Evolutionary conservation across 1,140 invertebrate species (phyloP), one percentile per base, ranked within the genome.

Genomic region (Drosophila ironensis): DNA sequence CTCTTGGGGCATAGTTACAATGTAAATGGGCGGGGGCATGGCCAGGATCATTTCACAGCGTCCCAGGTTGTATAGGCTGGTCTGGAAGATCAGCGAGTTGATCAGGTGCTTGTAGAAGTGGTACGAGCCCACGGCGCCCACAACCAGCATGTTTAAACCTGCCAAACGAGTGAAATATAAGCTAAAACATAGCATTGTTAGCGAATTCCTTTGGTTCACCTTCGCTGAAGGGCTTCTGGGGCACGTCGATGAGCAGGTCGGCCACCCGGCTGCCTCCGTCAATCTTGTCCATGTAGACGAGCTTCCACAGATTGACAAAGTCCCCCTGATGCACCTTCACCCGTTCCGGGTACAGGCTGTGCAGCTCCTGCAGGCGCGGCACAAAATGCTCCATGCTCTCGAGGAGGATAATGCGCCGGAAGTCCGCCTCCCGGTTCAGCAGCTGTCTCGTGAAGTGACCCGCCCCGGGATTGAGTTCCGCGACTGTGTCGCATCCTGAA

Each of bases 201-300:
- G 2, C 3, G 9, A 5, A 5, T 7, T 1, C n/a, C 8, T 8
- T 3, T 0, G 7, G 12, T 12, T 12, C 24, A 84, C 88, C 88
- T 24, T 89, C 86, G 9, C 22, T 50, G 16, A 33, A 86, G 3
- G 7, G 27, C 0, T 27, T 50, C 8, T 88, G 88, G 16, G 88
- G 87, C 24, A 92, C 78, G 50, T 91, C 88, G 14, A 88, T 75
- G 1, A 93, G 73, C 25, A 93, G 66, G 6, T 91, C 89, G 24
- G 88, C 51, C 3, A 92, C 80, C 28, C 92, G 89, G 46, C 90
- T 90, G 11, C 92, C 92, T 57, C 90, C 88, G 50, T 93, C 92
- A 69, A 92, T 89, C 82, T 92, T 93, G 68, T 93, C 92, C 88
- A 91, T 88, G 70, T 90, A 92, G 6, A 90, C 91, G 52, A 92